Percentiles rank a stretch among this genome's conserved stretches.
phyloP scores from a whole-genome alignment of 2,888 invertebrate species.

The Omphaloscelis lunosa region DNA sequence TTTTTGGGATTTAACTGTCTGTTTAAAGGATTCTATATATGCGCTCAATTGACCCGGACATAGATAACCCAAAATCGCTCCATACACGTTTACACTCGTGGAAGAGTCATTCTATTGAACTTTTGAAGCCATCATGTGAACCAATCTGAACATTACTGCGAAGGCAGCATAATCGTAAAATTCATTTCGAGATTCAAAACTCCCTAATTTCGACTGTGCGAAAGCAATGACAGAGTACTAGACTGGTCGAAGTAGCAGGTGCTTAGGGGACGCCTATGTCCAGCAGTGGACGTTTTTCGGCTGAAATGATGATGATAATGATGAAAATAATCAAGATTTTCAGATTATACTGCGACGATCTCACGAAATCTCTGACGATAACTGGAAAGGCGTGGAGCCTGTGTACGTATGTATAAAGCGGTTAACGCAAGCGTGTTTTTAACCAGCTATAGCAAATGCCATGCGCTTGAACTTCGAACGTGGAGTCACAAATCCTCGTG shows the following conservation, averaged over 20 bases:
- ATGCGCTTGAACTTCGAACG: conserved; percentile 69
- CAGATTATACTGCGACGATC: not conserved
- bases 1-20: not conserved
- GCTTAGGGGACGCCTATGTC: too few relatives aligned
- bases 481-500: conserved; percentile 65
- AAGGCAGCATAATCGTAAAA: not conserved
- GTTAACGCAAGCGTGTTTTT: conserved; percentile 31
- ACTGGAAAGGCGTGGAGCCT: conserved; percentile 17
- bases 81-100: not conserved
- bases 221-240: not conserved
- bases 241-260: too few relatives aligned
- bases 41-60: not conserved
- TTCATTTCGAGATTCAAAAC: not conserved
- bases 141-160: not conserved
- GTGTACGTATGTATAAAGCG: conserved; percentile 4
- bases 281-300: too few relatives aligned
- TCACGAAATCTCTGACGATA: conserved; percentile 15
- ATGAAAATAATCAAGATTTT: not conserved
- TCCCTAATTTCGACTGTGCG: not conserved
- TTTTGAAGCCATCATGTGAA: not conserved
- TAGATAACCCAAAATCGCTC: not conserved
- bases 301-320: too few relatives aligned
- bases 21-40: too few relatives aligned
- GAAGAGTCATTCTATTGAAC: not conserved
- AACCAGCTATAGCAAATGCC: conserved; percentile 51